Evolutionary conservation across 2,797 vertebrate species (phyloP), one percentile per base, ranked within the genome.

Genomic region (Oreortyx pictus): DNA sequence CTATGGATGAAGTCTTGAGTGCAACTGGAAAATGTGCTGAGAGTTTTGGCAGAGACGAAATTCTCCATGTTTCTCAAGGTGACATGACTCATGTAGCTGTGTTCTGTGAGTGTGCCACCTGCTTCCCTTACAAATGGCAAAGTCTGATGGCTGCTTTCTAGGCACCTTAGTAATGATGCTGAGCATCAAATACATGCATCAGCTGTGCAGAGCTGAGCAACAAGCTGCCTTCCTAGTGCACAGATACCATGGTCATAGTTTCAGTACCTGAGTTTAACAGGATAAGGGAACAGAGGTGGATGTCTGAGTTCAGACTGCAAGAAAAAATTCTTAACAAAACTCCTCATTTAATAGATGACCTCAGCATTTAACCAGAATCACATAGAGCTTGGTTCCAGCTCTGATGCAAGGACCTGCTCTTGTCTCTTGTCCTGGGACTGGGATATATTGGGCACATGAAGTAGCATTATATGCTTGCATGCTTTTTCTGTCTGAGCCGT

Each of bases 381-480:
- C 4, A 2, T 0, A 0, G 27, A 68, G 60, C 64, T 88, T 64
- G n/a, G 44, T 64, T 91, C 60, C 88, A 91, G 64, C 47, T 65
- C 60, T 90, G 83, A n/a, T 43, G 35, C 14, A 46, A 88, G 66
- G 19, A 16, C 66, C 70, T 41, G 18, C 29, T 60, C 67, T 88
- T 2, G 0, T 75, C 29, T 60, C 71, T 88, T 2, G 0, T 72
- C 35, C 61, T 19, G 27, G 52, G 47, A 1, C 0, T 11, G 25
- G 18, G 44, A n/a, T 44, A 2, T 10, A 3, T 39, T 11, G 50
- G 61, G 41, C 65, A 66, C 8, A 1, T 12, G 70, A n/a, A 68
- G 70, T 0, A 56, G 59, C 46, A 16, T 29, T 46, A 43, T 46
- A 29, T 20, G 15, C 29, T 9, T 9, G 7, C 11, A 4, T 65